These are phyloP conservation scores for Bradynema listronoti DNA, from an alignment of 1,140 invertebrate species.

Conservation along the genomic window DNA sequence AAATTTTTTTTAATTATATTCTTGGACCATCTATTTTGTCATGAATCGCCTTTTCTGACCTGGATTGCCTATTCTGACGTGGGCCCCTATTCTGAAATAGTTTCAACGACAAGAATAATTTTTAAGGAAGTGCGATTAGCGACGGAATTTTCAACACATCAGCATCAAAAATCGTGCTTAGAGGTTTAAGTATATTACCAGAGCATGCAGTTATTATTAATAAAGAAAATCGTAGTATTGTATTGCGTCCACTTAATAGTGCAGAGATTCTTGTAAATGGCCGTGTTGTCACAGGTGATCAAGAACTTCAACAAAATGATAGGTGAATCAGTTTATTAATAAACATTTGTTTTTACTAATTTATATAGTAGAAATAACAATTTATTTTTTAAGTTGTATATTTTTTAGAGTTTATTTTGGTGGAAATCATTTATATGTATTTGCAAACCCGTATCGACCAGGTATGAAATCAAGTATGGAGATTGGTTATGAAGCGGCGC, in stretches of 20 bases:
- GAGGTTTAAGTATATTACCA: constrained; percentile 64
- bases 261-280: constrained; percentile 64
- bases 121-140: too few relatives aligned
- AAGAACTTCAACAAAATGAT: constrained; percentile 63
- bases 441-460: constrained; percentile 59
- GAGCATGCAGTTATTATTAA: constrained; percentile 63
- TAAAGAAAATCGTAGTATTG: constrained; percentile 59
- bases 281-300: constrained; percentile 41
- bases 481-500: constrained; percentile 63
- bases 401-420: constrained; percentile 63
- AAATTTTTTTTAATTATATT: too few relatives aligned
- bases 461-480: constrained; percentile 56
- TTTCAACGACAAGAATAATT: too few relatives aligned
- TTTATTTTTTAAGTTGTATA: background rate
- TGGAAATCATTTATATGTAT: constrained; percentile 65
- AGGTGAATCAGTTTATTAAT: constrained; percentile 54
- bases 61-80: too few relatives aligned
- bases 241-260: constrained; percentile 61
- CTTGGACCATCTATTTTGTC: too few relatives aligned
- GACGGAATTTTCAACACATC: too few relatives aligned
- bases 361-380: background rate
- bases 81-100: too few relatives aligned
- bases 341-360: background rate
- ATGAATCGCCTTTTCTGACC: too few relatives aligned
- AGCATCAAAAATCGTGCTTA: constrained; percentile 61